Evolutionary conservation across 2,797 vertebrate species (phyloP).

Genomic region (Chelon auratus): DNA sequence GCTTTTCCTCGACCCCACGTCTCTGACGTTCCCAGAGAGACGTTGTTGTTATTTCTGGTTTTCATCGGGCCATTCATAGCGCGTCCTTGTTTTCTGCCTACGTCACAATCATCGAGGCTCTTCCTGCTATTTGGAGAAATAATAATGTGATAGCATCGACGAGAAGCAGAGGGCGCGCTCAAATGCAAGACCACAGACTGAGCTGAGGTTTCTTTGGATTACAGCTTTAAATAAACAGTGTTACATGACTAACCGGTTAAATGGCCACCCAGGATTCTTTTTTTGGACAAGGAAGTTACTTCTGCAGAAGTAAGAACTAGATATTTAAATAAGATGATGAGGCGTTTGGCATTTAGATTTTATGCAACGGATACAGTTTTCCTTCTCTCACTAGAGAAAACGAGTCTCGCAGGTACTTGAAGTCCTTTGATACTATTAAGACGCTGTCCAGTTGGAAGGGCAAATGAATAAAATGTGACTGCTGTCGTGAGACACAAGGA

Average conservation of each 20-base stretch:
- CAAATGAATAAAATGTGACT: too few species aligned
- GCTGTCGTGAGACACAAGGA: too few species aligned
- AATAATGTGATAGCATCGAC: slow-evolving; percentile 58
- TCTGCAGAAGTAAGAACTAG: background rate
- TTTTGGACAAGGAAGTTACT: background rate
- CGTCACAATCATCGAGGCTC: slow-evolving; percentile 39
- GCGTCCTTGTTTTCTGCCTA: slow-evolving; percentile 36
- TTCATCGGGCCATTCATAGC: slow-evolving; percentile 44
- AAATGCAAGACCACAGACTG: slow-evolving; percentile 34
- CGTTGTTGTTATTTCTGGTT: slow-evolving; percentile 27
- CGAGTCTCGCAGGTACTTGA: too few species aligned
- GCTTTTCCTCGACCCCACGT: slow-evolving; percentile 39
- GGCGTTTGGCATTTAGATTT: too few species aligned
- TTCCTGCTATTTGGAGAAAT: slow-evolving; percentile 54
- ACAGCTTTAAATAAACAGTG: slow-evolving; percentile 43
- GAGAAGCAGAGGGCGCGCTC: slow-evolving; percentile 37
- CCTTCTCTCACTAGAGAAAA: too few species aligned
- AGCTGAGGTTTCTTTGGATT: slow-evolving; percentile 37
- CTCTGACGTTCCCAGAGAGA: slow-evolving; percentile 40
- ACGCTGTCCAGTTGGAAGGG: too few species aligned
- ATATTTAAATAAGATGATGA: too few species aligned
- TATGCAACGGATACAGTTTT: too few species aligned
- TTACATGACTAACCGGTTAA: slow-evolving; percentile 23
- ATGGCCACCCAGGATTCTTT: slow-evolving; percentile 9
- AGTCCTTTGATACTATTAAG: too few species aligned